Percentiles rank a stretch among this genome's conserved stretches.
These are phyloP conservation scores for Gila robusta DNA, from an alignment of 2,797 vertebrate species.

Conservation along the genomic window DNA sequence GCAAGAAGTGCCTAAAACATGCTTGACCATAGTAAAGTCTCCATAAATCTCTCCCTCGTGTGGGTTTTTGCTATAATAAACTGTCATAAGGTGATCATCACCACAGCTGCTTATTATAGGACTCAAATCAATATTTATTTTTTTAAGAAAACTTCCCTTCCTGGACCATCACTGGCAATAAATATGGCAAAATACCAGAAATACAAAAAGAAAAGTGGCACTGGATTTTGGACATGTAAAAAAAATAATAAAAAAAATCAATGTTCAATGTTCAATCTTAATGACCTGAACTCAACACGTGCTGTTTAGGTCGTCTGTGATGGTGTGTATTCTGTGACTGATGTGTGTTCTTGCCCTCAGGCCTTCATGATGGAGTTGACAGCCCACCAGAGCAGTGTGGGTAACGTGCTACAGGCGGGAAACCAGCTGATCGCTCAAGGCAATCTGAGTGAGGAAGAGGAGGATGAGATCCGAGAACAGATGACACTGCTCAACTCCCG, in stretches of 20 bases:
- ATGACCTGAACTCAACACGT: not conserved
- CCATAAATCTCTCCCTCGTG: not conserved
- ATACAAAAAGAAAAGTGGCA: not conserved
- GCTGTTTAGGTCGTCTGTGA: not conserved
- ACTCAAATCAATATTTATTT: not conserved
- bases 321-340: not conserved
- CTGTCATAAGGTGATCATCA: not conserved
- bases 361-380: constrained; percentile 97
- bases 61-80: not conserved
- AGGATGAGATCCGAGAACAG: constrained; percentile 96
- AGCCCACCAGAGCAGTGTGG: constrained; percentile 96
- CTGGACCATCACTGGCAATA: not conserved
- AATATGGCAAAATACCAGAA: not conserved
- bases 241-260: too few species aligned
- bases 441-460: constrained; percentile 91
- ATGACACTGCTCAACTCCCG: constrained; percentile 95
- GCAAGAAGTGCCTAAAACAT: not conserved
- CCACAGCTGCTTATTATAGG: not conserved
- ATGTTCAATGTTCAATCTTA: not conserved
- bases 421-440: constrained; percentile 95
- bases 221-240: not conserved
- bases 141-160: not conserved
- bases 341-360: constrained; percentile 12
- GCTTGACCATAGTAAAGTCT: not conserved
- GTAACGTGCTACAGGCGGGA: constrained; percentile 93